Base-by-base conservation (phyloP, 30 jellyfish, hydroid and myxozoan species). In the Cassiopea andromeda region DNA sequence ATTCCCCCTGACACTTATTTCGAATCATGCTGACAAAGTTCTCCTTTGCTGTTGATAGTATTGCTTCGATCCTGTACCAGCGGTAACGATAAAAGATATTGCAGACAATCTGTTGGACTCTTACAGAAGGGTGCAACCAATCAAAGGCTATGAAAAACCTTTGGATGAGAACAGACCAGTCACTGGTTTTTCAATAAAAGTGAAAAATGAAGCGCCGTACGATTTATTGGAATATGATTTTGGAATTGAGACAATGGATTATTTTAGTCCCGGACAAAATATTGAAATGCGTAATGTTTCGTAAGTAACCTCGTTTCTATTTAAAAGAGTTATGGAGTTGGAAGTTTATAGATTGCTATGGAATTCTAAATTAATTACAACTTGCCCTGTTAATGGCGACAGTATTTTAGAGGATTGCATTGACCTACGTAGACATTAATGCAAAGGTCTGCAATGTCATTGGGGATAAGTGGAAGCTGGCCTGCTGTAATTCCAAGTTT, bases 11-110 rank as follows among this genome's bases (percentile, higher is more conserved):
- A n/a, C n/a, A n/a, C n/a, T n/a, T n/a, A n/a, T n/a, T n/a, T n/a
- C n/a, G n/a, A n/a, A n/a, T n/a, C n/a, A n/a, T n/a, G n/a, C n/a
- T n/a, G n/a, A n/a, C n/a, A n/a, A n/a, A n/a, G n/a, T n/a, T 9
- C 64, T 17, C 14, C 73, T 14, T 4, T 2, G 15, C 57, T 71
- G 19, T 80, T 80, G 75, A 77, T 70, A 95, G 99, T 95, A 86
- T 90, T 95, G 99, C 58, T 95, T 95, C 81, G 99, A 95, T 49
- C 99, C 99, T 2, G 93, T 75, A 48, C 99, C 99, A 4, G 92
- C 95, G 38, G 66, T 95, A 38, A 90, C 98, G 2, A 95, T 95
- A 64, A 83, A 87, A 64, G 98, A 95, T 16, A 88, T 94, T 49
- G 99, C 93, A 43, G 97, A 95, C 64, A 69, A 77, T 54, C 82